These are phyloP conservation scores for Dione vanillae DNA, from an alignment of 2,888 invertebrate species.

Conservation along the genomic window DNA sequence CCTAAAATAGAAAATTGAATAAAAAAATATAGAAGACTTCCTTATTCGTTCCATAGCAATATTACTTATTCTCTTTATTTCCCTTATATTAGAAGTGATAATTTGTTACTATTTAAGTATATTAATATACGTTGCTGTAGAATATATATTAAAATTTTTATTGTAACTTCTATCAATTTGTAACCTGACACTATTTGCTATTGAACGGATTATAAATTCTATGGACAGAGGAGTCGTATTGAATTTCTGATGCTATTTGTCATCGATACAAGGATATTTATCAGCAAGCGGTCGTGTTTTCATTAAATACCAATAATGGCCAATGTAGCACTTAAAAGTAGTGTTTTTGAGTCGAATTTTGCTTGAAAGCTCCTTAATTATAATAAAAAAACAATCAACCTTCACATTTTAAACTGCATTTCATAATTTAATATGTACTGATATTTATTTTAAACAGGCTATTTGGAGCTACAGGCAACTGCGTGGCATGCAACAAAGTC, in stretches of 20 bases:
- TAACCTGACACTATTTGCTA: slow-evolving; percentile 35
- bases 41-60: no score
- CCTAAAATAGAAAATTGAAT: no score
- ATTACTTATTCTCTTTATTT: not conserved
- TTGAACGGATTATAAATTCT: slow-evolving; percentile 44
- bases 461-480: slow-evolving; percentile 95
- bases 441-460: slow-evolving; percentile 87
- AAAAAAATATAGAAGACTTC: no score
- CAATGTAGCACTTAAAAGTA: slow-evolving; percentile 36
- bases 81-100: slow-evolving; percentile 2
- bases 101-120: not conserved
- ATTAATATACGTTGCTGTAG: not conserved
- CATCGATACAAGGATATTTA: slow-evolving; percentile 43
- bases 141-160: slow-evolving; percentile 29
- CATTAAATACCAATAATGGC: slow-evolving; percentile 40
- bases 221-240: slow-evolving; percentile 44
- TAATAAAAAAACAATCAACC: slow-evolving; percentile 10
- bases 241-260: slow-evolving; percentile 44
- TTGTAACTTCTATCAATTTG: slow-evolving; percentile 17
- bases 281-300: slow-evolving; percentile 39
- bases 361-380: slow-evolving; percentile 9
- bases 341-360: slow-evolving; percentile 33
- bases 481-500: slow-evolving; percentile 95
- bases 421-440: slow-evolving; percentile 24
- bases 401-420: slow-evolving; percentile 30